Percentiles rank a stretch among this genome's conserved stretches.
Conservation (phyloP, 1,140 invertebrate species). For the Bombus waltoni region DNA sequence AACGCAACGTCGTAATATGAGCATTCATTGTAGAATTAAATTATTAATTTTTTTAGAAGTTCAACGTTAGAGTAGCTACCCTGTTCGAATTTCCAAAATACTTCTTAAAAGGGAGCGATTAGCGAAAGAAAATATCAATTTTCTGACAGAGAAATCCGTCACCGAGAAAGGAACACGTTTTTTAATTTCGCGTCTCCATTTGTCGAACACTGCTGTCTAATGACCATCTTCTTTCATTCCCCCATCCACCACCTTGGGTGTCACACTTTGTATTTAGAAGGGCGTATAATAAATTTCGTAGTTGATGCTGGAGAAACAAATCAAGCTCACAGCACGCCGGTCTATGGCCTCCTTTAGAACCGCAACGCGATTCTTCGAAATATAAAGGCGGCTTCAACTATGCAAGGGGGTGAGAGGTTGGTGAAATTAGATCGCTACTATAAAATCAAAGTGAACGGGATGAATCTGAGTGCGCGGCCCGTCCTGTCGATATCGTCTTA, state of each 20-base stretch:
- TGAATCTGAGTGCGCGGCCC: neutral
- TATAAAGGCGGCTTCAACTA: neutral
- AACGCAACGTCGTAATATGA: neutral
- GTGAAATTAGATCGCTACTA: conserved; percentile 31
- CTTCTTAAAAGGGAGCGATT: neutral
- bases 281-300: conserved; percentile 12
- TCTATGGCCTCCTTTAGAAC: neutral
- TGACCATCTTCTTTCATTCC: neutral
- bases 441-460: conserved; percentile 26
- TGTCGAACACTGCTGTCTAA: conserved; percentile 1
- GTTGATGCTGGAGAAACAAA: conserved; percentile 8
- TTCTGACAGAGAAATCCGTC: neutral
- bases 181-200: conserved; percentile 1
- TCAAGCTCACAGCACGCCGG: neutral
- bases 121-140: neutral
- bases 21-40: too few species aligned
- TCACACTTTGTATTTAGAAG: conserved; percentile 9
- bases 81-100: neutral
- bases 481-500: neutral
- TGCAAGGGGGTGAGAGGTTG: too few species aligned
- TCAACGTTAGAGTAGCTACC: too few species aligned
- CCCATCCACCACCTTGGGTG: too few species aligned
- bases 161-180: neutral
- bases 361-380: neutral
- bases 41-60: too few species aligned